Base-by-base conservation (phyloP, 2,113 vertebrate genomes). In the Lepidothrix coronata region DNA sequence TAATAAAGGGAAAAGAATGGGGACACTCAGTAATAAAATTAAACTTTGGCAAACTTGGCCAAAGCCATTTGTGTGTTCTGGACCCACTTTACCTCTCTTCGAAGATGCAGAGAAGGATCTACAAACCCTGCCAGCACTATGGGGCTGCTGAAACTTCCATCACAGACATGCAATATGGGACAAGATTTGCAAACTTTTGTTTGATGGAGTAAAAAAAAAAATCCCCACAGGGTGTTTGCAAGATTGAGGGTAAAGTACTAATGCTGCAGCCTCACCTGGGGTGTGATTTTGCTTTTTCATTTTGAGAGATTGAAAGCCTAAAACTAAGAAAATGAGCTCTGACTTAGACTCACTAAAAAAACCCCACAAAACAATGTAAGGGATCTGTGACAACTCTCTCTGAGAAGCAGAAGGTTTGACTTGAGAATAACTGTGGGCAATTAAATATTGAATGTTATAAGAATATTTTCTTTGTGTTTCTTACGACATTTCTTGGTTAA, bases 381-480 rank as follows among this genome's bases (percentile, higher is more conserved):
- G 76, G 63, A 92, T 91, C 68, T 91, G 83, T 88, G 83, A 81
- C 65, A 86, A 27, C 28, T 28, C 61, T n/a, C 48, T 75, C 68
- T 41, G 71, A 93, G 58, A 39, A 88, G 51, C 68, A 44, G 73
- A 28, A 86, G 52, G 55, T 88, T 93, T 96, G 68, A 95, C 85
- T 93, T 71, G 39, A 79, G 70, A 48, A 55, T 88, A 86, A 83
- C 78, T 72, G 44, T 41, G 76, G 58, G 62, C 86, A 94, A 92
- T 94, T 89, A 95, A 93, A 89, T 88, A 57, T 33, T 87, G 68
- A 85, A 89, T 44, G 68, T 92, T 88, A 89, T 62, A 88, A 63
- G 72, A 90, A 85, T 37, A 61, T 92, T 96, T 91, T 67, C 72
- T 84, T 78, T 89, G 76, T 91, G 61, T 84, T 95, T 76, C 95